These are phyloP conservation scores for Cydia amplana DNA, from an alignment of 1,140 invertebrate genomes.

Conservation along the genomic window DNA sequence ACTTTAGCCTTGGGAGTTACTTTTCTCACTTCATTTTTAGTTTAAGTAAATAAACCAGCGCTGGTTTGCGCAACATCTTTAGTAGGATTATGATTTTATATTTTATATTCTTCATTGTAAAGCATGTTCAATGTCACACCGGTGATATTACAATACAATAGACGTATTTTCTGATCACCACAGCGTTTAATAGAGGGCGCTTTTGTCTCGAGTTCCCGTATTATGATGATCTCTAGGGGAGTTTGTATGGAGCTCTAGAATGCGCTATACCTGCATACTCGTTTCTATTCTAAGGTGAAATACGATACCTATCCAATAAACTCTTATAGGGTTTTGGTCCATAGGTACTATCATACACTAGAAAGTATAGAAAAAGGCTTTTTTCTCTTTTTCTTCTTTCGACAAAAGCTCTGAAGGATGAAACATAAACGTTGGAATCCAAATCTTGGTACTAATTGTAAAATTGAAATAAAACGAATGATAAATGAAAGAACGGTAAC, in stretches of 20 bases:
- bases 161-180: too few species aligned
- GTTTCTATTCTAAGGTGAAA: too few species aligned
- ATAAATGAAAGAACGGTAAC: neutral
- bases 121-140: neutral
- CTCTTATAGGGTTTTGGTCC: too few species aligned
- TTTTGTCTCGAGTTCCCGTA: too few species aligned
- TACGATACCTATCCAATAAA: too few species aligned
- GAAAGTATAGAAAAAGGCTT: neutral
- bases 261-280: too few species aligned
- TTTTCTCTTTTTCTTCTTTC: neutral
- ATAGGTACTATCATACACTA: too few species aligned
- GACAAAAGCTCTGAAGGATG: too few species aligned
- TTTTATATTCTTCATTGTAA: neutral
- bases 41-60: conserved; percentile 12
- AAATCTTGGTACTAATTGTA: neutral
- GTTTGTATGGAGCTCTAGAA: too few species aligned
- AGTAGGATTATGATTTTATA: neutral
- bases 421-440: too few species aligned
- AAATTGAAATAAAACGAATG: neutral
- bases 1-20: conserved; percentile 17
- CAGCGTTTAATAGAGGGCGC: too few species aligned
- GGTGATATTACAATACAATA: neutral
- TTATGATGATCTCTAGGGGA: too few species aligned
- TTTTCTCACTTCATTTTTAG: conserved; percentile 17
- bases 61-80: conserved; percentile 14